Percentiles rank a stretch among this genome's conserved stretches.
These are phyloP conservation scores for Chrosomus eos DNA, from an alignment of 2,797 vertebrate genomes.

Conservation along the genomic window DNA sequence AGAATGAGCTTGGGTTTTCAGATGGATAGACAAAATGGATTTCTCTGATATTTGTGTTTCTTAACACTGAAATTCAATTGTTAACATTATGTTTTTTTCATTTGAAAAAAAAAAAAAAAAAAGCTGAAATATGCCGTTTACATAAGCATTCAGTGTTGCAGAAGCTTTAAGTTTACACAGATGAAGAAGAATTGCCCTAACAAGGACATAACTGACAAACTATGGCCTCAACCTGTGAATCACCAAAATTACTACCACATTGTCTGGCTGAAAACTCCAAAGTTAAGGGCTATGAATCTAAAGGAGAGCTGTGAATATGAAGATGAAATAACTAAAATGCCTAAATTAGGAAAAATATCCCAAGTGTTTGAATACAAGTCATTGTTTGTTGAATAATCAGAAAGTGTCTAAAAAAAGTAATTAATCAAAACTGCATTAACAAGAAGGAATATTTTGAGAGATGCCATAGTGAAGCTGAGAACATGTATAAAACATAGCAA, in stretches of 20 bases:
- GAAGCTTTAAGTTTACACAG: not conserved
- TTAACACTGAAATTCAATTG: not conserved
- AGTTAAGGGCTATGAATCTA: constrained; percentile 1
- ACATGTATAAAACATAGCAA: not conserved
- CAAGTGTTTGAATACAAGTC: not conserved
- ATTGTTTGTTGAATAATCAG: not conserved
- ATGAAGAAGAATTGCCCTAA: constrained; percentile 23
- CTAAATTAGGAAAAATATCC: constrained; percentile 12
- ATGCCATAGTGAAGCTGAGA: not conserved
- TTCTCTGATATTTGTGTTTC: not conserved
- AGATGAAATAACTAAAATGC: constrained; percentile 2
- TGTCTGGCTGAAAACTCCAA: constrained; percentile 15
- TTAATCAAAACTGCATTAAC: not conserved
- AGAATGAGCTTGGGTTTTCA: not conserved
- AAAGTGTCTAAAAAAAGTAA: not conserved
- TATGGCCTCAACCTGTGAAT: constrained; percentile 16
- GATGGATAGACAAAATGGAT: not conserved
- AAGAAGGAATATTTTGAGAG: not conserved
- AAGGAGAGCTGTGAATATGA: not conserved
- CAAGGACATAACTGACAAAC: constrained; percentile 40
- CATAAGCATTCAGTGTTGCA: not conserved
- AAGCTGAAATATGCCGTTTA: not conserved
- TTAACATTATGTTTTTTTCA: not conserved
- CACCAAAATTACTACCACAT: not conserved
- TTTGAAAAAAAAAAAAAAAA: not conserved